phyloP scores from a whole-genome alignment of 2,888 invertebrate species.

The Bombylius major region DNA sequence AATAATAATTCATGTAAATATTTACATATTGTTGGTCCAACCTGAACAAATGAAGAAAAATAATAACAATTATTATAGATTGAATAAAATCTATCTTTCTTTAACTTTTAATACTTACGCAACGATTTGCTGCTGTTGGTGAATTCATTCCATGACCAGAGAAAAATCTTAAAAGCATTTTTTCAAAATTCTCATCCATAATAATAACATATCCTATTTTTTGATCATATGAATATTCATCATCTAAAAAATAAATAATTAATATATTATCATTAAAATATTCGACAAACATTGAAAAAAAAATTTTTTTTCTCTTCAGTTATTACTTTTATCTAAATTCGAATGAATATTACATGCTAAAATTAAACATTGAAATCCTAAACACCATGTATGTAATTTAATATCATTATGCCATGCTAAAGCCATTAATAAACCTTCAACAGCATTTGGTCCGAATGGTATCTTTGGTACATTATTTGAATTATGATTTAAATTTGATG shows the following conservation, averaged over 20 bases:
- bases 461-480: constrained; percentile 49
- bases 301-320: too few relatives aligned
- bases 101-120: constrained; percentile 22
- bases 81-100: too few relatives aligned
- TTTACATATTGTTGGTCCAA: constrained; percentile 63
- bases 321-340: constrained; percentile 20
- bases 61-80: constrained; percentile 10
- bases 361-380: constrained; percentile 57
- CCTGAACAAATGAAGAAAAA: constrained; percentile 40
- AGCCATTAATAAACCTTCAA: constrained; percentile 51
- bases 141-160: constrained; percentile 47
- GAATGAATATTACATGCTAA: constrained; percentile 51
- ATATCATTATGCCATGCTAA: constrained; percentile 54
- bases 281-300: constrained; percentile 21
- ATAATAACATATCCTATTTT: constrained; percentile 45
- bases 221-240: constrained; percentile 20
- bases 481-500: constrained; percentile 30
- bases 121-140: constrained; percentile 29
- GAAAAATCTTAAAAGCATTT: constrained; percentile 49
- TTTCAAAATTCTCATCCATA: constrained; percentile 49
- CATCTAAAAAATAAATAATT: constrained; percentile 19
- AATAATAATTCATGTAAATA: constrained; percentile 58
- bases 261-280: too few relatives aligned
- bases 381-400: constrained; percentile 60
- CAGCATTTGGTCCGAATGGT: constrained; percentile 49